Percentiles rank a stretch among this genome's conserved stretches.
Conservation (phyloP, 2,797 vertebrate genomes). For the Eulemur albifrons region DNA sequence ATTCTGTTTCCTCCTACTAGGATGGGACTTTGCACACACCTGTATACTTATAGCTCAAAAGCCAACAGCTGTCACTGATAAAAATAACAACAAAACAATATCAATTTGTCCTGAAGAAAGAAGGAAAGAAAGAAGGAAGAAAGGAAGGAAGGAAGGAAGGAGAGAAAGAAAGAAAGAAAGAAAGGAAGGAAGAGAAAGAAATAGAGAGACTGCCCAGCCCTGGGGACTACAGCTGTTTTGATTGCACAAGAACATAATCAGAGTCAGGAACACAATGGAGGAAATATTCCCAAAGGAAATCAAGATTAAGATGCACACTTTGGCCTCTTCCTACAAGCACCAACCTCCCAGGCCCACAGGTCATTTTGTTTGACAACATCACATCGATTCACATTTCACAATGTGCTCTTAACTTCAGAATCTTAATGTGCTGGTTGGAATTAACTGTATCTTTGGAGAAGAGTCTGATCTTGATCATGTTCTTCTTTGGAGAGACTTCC, state of each 20-base stretch:
- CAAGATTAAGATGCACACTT: slow-evolving; percentile 68
- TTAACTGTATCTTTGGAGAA: slow-evolving; percentile 62
- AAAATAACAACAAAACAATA: slow-evolving; percentile 30
- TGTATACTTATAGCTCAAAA: not conserved
- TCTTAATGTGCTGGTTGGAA: slow-evolving; percentile 75
- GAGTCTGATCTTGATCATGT: not conserved
- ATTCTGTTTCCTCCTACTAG: not conserved
- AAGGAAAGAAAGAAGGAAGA: too few species aligned
- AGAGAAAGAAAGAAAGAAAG: accelerated
- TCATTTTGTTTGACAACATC: slow-evolving; percentile 62
- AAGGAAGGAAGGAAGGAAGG: not conserved
- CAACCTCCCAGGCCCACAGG: slow-evolving; percentile 53
- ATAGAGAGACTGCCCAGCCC: not conserved
- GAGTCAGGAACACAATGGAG: slow-evolving; percentile 25
- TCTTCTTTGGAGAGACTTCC: not conserved
- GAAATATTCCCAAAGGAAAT: slow-evolving; percentile 59
- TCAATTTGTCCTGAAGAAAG: not conserved
- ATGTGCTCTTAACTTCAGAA: slow-evolving; percentile 70
- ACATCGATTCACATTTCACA: slow-evolving; percentile 63
- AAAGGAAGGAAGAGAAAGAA: accelerated
- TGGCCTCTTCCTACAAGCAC: slow-evolving; percentile 17
- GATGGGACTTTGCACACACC: not conserved
- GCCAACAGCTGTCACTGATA: not conserved
- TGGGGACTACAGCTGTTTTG: not conserved
- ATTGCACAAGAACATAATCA: slow-evolving; percentile 21